A percentile compares a stretch with the other conserved stretches of the same genome.
These are phyloP conservation scores for Lasioglossum morio DNA, from an alignment of 2,888 invertebrate genomes.

Conservation along the genomic window DNA sequence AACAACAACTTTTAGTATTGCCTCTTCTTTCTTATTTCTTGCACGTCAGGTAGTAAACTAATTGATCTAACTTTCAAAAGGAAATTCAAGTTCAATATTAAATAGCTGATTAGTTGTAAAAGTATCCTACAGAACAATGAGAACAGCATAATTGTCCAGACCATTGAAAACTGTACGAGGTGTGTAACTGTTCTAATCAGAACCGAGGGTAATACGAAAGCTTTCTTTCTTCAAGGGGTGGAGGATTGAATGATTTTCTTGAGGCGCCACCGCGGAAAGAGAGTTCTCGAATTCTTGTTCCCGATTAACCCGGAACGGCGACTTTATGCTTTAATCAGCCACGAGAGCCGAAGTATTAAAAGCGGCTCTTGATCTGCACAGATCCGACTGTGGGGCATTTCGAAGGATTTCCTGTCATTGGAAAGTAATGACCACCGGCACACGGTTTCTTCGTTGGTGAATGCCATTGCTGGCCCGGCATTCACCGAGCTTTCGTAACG, in stretches of 20 bases:
- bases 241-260: background rate
- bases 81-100: too few species aligned
- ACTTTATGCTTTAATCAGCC: conserved; percentile 17
- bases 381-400: conserved; percentile 2
- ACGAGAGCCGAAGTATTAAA: background rate
- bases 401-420: conserved; percentile 27
- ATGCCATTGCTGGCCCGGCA: background rate
- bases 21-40: too few species aligned
- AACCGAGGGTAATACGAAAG: too few species aligned
- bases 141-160: too few species aligned
- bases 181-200: background rate
- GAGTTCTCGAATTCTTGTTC: background rate
- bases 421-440: conserved; percentile 23
- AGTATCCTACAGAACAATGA: too few species aligned
- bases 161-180: background rate
- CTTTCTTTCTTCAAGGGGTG: too few species aligned
- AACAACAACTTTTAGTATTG: too few species aligned
- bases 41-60: too few species aligned
- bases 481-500: conserved; percentile 6
- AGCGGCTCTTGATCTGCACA: conserved; percentile 8
- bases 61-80: too few species aligned
- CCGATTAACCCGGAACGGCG: conserved; percentile 8
- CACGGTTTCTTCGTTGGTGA: background rate
- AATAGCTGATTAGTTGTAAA: too few species aligned
- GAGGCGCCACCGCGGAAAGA: background rate